Conservation (phyloP, 53 echinoderm and acorn worm genomes). For the Henricia sp. region DNA sequence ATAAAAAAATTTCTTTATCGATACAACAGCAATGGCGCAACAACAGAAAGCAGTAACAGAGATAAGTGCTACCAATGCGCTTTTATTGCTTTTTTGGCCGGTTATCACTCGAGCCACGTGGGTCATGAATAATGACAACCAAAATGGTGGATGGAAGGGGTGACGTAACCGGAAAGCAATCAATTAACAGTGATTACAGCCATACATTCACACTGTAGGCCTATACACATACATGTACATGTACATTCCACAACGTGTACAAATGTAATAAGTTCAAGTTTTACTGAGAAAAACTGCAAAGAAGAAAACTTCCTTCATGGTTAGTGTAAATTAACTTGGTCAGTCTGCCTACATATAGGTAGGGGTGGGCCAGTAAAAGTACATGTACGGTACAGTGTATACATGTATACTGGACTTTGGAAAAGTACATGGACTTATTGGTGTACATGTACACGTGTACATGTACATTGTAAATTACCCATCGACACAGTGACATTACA, state of each 20-base stretch:
- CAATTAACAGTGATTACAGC: background rate
- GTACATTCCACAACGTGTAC: too few relatives aligned
- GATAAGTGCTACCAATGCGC: too few relatives aligned
- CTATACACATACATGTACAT: slow-evolving; percentile 33
- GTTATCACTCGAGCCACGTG: too few relatives aligned
- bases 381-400: background rate
- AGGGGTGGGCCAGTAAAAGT: background rate
- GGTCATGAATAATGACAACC: background rate
- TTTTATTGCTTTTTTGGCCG: too few relatives aligned
- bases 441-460: slow-evolving; percentile 6
- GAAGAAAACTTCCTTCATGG: background rate
- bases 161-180: too few relatives aligned
- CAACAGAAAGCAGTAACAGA: too few relatives aligned
- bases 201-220: background rate
- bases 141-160: background rate
- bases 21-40: too few relatives aligned
- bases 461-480: background rate
- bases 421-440: background rate
- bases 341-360: too few relatives aligned
- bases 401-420: too few relatives aligned
- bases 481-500: too few relatives aligned
- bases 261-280: background rate
- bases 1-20: too few relatives aligned
- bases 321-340: too few relatives aligned
- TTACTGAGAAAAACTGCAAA: background rate